These are phyloP conservation scores for Globodera ellingtonae DNA, from an alignment of 1,140 invertebrate genomes.

Conservation along the genomic window DNA sequence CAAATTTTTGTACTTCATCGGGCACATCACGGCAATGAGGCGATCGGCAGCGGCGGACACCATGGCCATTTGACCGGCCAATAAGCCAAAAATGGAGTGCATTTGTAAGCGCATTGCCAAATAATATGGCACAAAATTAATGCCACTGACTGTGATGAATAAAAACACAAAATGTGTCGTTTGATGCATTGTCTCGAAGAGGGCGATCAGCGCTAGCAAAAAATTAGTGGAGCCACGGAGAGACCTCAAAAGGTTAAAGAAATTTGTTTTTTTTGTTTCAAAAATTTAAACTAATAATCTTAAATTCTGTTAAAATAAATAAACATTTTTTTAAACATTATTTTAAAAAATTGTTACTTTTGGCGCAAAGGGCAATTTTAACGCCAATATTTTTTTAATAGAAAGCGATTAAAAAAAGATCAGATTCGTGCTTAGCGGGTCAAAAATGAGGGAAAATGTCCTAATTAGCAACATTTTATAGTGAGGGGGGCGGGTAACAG, in stretches of 20 bases:
- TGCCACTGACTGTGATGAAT: not conserved
- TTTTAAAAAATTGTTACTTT: too few relatives aligned
- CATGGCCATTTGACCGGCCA: conserved; percentile 16
- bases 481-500: too few relatives aligned
- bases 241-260: too few relatives aligned
- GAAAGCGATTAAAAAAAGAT: too few relatives aligned
- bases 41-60: conserved; percentile 11
- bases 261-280: too few relatives aligned
- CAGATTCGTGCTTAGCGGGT: too few relatives aligned
- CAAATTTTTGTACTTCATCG: not conserved
- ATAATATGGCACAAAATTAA: conserved; percentile 18
- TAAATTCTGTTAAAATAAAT: too few relatives aligned
- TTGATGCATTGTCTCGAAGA: conserved; percentile 24
- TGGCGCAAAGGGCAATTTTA: too few relatives aligned
- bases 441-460: too few relatives aligned
- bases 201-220: conserved; percentile 22
- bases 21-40: conserved; percentile 9
- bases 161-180: conserved; percentile 9
- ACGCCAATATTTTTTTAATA: too few relatives aligned
- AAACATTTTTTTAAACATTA: too few relatives aligned
- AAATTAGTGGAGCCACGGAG: conserved; percentile 20
- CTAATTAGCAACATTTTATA: too few relatives aligned
- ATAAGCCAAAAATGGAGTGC: conserved; percentile 11
- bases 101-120: conserved; percentile 10
- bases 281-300: not conserved